These are phyloP conservation scores for Patiria pectinifera DNA, from an alignment of 53 echinoderm and acorn worm species.

Conservation along the genomic window DNA sequence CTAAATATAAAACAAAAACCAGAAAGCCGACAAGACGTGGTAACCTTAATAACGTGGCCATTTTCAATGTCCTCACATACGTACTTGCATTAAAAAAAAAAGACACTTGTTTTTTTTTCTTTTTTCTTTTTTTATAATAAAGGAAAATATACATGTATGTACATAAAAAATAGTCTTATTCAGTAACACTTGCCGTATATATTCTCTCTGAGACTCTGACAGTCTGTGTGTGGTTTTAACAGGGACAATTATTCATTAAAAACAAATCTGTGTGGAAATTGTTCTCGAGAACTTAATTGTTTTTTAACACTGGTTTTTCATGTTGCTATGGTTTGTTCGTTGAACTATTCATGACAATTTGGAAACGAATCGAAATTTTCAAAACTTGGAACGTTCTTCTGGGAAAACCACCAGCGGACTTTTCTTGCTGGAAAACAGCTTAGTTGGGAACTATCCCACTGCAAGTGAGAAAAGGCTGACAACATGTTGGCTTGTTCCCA, in stretches of 20 bases:
- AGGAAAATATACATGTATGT: slow-evolving; percentile 18
- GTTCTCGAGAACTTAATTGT: background rate
- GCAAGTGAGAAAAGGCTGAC: no score
- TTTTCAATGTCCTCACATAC: slow-evolving; percentile 38
- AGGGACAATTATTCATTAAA: background rate
- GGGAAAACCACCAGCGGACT: no score
- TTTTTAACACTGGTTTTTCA: background rate
- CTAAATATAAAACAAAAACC: slow-evolving; percentile 20
- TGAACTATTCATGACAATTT: no score
- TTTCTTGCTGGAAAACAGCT: no score
- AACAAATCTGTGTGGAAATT: background rate
- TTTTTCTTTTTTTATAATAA: background rate
- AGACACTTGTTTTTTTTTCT: background rate
- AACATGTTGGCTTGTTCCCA: no score
- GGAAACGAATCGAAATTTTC: no score
- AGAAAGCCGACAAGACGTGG: slow-evolving; percentile 6
- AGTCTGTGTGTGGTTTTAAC: background rate
- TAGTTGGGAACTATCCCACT: no score
- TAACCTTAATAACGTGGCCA: background rate
- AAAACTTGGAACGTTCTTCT: no score
- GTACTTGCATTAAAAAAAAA: slow-evolving; percentile 7
- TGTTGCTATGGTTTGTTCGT: no score
- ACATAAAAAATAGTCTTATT: slow-evolving; percentile 38
- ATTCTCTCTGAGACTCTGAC: background rate
- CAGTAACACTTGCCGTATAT: background rate